These are phyloP conservation scores for Luffia ferchaultella DNA, from an alignment of 2,888 invertebrate species.

Conservation along the genomic window DNA sequence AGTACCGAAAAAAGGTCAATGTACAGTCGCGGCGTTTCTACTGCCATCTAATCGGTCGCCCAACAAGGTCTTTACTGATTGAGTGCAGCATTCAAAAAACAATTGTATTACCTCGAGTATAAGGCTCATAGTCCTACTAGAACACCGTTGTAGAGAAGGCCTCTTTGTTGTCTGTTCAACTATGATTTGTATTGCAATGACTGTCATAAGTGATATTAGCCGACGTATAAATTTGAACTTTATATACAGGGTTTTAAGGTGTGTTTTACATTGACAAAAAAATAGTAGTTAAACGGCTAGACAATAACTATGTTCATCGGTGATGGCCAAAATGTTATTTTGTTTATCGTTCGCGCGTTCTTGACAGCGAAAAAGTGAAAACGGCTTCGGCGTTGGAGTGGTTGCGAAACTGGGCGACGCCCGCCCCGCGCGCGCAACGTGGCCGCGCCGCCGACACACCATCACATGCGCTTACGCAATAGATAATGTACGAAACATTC, in stretches of 20 bases:
- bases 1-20: conserved; percentile 62
- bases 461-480: not conserved
- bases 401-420: conserved; percentile 55
- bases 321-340: conserved; percentile 62
- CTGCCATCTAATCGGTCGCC: conserved; percentile 28
- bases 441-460: conserved; percentile 15
- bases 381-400: conserved; percentile 49
- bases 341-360: conserved; percentile 61
- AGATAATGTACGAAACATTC: not conserved
- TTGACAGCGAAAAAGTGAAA: conserved; percentile 68
- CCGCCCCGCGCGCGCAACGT: conserved; percentile 20
- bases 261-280: not conserved
- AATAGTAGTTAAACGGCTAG: no score
- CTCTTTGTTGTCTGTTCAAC: conserved; percentile 33
- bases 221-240: not conserved
- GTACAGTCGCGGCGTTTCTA: conserved; percentile 65
- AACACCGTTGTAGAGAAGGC: conserved; percentile 26
- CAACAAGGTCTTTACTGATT: conserved; percentile 29
- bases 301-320: conserved; percentile 27
- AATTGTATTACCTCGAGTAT: conserved; percentile 24
- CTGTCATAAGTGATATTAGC: not conserved
- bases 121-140: conserved; percentile 35
- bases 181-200: conserved; percentile 21
- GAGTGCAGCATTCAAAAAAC: conserved; percentile 22
- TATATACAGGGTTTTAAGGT: not conserved